Percentiles rank a stretch among this genome's conserved stretches.
These are phyloP conservation scores for Graphium colonna DNA, from an alignment of 2,888 invertebrate species.

Conservation along the genomic window DNA sequence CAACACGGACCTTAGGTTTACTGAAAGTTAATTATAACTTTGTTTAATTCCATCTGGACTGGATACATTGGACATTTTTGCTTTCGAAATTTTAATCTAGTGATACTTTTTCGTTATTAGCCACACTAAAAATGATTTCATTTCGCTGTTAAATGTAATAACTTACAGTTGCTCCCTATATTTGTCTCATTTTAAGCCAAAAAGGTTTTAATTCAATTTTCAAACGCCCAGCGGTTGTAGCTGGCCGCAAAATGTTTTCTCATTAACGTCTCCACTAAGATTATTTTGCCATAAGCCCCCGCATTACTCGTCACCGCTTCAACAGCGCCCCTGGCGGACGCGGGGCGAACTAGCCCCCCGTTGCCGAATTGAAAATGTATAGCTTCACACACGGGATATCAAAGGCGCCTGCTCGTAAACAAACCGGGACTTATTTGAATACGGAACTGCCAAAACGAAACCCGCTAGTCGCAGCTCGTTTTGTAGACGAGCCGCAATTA, in stretches of 20 bases:
- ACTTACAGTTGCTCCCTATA: too few relatives aligned
- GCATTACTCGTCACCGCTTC: constrained; percentile 66
- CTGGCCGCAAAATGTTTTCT: constrained; percentile 52
- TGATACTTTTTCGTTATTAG: too few relatives aligned
- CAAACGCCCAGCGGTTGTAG: constrained; percentile 39
- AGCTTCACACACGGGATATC: constrained; percentile 39
- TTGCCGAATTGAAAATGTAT: constrained; percentile 61
- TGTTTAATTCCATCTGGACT: too few relatives aligned
- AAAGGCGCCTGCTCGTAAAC: constrained; percentile 42
- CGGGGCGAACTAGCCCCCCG: constrained; percentile 44
- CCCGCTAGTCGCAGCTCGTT: constrained; percentile 27
- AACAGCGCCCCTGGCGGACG: constrained; percentile 45
- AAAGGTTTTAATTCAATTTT: constrained; percentile 51
- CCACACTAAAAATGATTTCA: too few relatives aligned
- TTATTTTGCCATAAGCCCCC: constrained; percentile 62
- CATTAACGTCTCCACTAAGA: constrained; percentile 64
- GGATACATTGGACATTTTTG: too few relatives aligned
- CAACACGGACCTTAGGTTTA: background rate
- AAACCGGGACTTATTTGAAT: constrained; percentile 50
- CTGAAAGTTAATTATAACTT: too few relatives aligned
- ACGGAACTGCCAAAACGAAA: constrained; percentile 30
- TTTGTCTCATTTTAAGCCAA: too few relatives aligned
- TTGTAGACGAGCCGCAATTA: constrained; percentile 20
- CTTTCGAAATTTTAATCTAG: too few relatives aligned
- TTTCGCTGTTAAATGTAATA: too few relatives aligned